A percentile compares a stretch with the other conserved stretches of the same genome.
Conservation (phyloP, 2,888 invertebrate genomes). For the Bimastos eiseni region DNA sequence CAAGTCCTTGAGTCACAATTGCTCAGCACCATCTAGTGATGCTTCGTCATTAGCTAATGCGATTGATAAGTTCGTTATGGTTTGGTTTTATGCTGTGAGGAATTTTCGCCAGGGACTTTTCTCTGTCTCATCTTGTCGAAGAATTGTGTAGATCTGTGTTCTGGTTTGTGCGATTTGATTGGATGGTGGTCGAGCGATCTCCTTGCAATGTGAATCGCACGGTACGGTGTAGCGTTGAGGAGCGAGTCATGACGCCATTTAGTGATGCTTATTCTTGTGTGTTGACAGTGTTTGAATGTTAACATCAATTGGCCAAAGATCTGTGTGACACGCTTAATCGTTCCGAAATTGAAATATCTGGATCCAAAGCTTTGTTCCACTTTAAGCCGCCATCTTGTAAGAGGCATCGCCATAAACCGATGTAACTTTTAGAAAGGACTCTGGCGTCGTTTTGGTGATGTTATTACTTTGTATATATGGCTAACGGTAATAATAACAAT, state of each 20-base stretch:
- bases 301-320: neutral
- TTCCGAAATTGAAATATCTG: neutral
- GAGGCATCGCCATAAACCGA: neutral
- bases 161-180: neutral
- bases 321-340: neutral
- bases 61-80: too few relatives aligned
- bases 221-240: neutral
- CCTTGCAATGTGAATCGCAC: neutral
- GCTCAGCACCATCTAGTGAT: too few relatives aligned
- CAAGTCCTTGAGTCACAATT: too few relatives aligned
- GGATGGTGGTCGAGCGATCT: neutral
- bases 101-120: neutral
- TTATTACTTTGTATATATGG: too few relatives aligned
- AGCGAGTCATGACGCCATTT: neutral
- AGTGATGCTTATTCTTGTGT: neutral
- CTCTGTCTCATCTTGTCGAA: neutral
- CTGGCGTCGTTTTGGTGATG: neutral
- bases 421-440: neutral
- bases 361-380: neutral
- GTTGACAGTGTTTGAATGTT: neutral
- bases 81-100: neutral
- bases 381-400: neutral
- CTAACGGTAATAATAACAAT: too few relatives aligned
- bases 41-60: too few relatives aligned
- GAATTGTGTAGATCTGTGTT: neutral